These are phyloP conservation scores for Lophius piscatorius DNA, from an alignment of 2,113 vertebrate genomes.

Conservation along the genomic window DNA sequence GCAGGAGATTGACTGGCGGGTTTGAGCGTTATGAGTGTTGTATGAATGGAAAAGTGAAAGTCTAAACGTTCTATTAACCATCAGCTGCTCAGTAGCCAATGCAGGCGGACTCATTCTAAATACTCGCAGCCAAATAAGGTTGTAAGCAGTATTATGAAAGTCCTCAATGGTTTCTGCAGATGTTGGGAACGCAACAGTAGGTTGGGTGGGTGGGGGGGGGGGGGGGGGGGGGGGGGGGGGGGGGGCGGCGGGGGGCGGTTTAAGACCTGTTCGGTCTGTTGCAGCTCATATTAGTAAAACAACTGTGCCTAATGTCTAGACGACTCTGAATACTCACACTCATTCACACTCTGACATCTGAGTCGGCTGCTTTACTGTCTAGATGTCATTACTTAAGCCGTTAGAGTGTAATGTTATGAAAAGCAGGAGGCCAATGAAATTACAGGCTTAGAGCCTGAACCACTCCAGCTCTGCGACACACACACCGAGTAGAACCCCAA, in stretches of 20 bases:
- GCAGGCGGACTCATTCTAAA: too few relatives aligned
- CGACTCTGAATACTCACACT: conserved; percentile 4
- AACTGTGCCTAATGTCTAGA: conserved; percentile 24
- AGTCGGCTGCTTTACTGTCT: conserved; percentile 14
- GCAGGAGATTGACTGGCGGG: too few relatives aligned
- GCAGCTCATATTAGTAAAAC: conserved; percentile 13
- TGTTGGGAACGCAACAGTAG: not conserved
- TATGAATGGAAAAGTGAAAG: too few relatives aligned
- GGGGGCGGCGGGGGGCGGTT: too few relatives aligned
- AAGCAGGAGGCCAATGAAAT: conserved; percentile 20
- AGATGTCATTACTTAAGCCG: conserved; percentile 27
- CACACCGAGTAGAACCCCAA: not conserved
- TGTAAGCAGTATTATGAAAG: too few relatives aligned
- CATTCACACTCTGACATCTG: not conserved
- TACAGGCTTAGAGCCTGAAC: conserved; percentile 3
- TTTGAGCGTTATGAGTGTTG: too few relatives aligned
- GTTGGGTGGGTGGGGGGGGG: too few relatives aligned
- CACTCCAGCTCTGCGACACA: not conserved
- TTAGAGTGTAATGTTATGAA: conserved; percentile 23
- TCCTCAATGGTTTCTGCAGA: conserved; percentile 8
- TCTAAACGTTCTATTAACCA: too few relatives aligned
- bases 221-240: too few relatives aligned
- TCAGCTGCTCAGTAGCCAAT: too few relatives aligned
- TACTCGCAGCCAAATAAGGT: too few relatives aligned
- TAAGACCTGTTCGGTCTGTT: too few relatives aligned